A percentile compares a stretch with the other conserved stretches of the same genome.
phyloP scores from a whole-genome alignment of 1,140 invertebrate species.

The Ceratosolen solmsi region DNA sequence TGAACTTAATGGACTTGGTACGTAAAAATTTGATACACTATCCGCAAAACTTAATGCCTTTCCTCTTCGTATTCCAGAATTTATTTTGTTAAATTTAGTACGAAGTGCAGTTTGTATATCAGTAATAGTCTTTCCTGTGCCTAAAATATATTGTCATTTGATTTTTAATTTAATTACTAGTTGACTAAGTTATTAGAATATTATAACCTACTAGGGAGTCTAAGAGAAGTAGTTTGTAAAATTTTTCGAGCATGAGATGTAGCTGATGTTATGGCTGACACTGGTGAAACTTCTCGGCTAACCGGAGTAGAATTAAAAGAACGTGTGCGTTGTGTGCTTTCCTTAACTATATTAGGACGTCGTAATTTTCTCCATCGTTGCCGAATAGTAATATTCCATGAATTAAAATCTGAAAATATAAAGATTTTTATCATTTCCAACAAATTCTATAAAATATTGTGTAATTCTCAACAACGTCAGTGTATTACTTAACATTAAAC shows the following conservation, averaged over 20 bases:
- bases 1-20: conserved; percentile 76
- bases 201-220: conserved; percentile 73
- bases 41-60: conserved; percentile 80
- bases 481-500: background rate
- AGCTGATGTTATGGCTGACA: conserved; percentile 61
- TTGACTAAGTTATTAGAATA: background rate
- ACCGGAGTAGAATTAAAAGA: conserved; percentile 66
- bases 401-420: conserved; percentile 77
- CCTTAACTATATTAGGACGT: conserved; percentile 57
- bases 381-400: conserved; percentile 83
- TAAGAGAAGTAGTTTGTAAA: conserved; percentile 76
- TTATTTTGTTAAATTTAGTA: conserved; percentile 79
- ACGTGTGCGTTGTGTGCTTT: conserved; percentile 61
- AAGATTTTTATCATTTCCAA: background rate
- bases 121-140: conserved; percentile 67
- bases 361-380: conserved; percentile 82
- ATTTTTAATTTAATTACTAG: background rate
- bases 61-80: conserved; percentile 78
- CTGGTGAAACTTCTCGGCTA: conserved; percentile 69
- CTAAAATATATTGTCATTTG: conserved; percentile 49
- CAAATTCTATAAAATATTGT: background rate
- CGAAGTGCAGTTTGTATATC: conserved; percentile 78
- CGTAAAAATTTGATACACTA: conserved; percentile 74
- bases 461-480: background rate
- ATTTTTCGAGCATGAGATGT: conserved; percentile 68